These are phyloP conservation scores for Oryzias javanicus DNA, from an alignment of 2,113 vertebrate genomes.

Conservation along the genomic window DNA sequence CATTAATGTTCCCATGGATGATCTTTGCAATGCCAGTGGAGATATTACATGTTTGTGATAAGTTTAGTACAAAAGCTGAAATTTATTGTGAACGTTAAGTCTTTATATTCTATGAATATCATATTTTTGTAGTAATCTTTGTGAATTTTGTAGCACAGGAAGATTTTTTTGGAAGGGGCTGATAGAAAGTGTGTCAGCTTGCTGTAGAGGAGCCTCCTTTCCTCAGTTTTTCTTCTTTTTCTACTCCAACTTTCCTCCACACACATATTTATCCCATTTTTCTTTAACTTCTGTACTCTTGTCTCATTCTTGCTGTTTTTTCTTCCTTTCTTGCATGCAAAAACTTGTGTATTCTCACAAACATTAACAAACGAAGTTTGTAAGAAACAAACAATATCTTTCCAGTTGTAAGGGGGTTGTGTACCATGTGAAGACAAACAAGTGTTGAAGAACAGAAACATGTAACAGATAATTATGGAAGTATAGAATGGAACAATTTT, in stretches of 20 bases:
- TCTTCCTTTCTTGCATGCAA: no score
- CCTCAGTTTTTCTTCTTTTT: constrained; percentile 9
- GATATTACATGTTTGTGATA: constrained; percentile 8
- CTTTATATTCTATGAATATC: not conserved
- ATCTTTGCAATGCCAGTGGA: constrained; percentile 2
- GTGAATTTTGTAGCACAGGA: constrained; percentile 1
- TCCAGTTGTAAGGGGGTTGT: no score
- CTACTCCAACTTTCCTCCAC: constrained; percentile 6
- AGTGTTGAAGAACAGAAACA: no score
- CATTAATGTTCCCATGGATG: constrained; percentile 4
- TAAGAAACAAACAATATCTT: no score
- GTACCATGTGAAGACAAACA: no score
- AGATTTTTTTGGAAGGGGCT: constrained; percentile 35
- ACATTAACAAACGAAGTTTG: no score
- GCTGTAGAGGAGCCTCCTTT: constrained; percentile 32
- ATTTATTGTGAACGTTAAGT: not conserved
- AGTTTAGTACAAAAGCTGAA: not conserved
- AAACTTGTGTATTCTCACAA: no score
- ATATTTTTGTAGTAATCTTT: no score
- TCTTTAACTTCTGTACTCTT: not conserved
- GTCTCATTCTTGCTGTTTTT: constrained; percentile 7
- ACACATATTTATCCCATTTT: constrained; percentile 6
- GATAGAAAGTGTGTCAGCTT: constrained; percentile 62
- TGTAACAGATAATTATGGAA: no score
- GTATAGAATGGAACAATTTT: no score